These are phyloP conservation scores for Cynodonichthys magdalenae DNA, from an alignment of 2,797 vertebrate species.

Conservation along the genomic window DNA sequence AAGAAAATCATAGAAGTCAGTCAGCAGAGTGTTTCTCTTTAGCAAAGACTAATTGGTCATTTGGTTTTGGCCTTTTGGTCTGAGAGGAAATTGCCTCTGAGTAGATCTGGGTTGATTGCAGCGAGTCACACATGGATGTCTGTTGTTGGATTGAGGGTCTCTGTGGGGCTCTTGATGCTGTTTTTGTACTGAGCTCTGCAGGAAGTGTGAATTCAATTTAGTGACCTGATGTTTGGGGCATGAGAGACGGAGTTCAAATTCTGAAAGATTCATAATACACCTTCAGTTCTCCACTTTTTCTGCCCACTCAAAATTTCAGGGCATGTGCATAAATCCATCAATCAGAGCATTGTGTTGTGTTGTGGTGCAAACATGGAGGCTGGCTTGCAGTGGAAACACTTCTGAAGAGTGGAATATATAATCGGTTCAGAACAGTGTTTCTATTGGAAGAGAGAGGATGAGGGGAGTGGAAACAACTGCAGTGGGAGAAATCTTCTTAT, in stretches of 20 bases:
- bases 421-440: conserved; percentile 23
- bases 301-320: conserved; percentile 28
- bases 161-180: conserved; percentile 50
- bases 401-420: conserved; percentile 11
- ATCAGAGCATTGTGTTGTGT: conserved; percentile 29
- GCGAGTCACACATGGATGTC: conserved; percentile 53
- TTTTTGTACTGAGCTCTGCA: conserved; percentile 35
- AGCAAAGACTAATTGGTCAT: conserved; percentile 50
- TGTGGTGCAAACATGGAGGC: conserved; percentile 15
- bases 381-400: not conserved
- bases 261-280: conserved; percentile 64
- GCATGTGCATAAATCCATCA: conserved; percentile 33
- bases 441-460: not conserved
- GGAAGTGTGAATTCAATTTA: conserved; percentile 53
- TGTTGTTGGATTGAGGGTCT: conserved; percentile 66
- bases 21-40: conserved; percentile 34
- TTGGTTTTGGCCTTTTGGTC: conserved; percentile 53
- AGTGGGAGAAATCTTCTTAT: conserved; percentile 7
- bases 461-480: not conserved
- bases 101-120: conserved; percentile 35
- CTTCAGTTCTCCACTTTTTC: conserved; percentile 61
- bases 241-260: conserved; percentile 53
- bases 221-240: conserved; percentile 28
- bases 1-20: conserved; percentile 18
- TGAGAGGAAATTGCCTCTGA: conserved; percentile 62